phyloP scores from a whole-genome alignment of 2,113 vertebrate species.

The Vulpes vulpes region DNA sequence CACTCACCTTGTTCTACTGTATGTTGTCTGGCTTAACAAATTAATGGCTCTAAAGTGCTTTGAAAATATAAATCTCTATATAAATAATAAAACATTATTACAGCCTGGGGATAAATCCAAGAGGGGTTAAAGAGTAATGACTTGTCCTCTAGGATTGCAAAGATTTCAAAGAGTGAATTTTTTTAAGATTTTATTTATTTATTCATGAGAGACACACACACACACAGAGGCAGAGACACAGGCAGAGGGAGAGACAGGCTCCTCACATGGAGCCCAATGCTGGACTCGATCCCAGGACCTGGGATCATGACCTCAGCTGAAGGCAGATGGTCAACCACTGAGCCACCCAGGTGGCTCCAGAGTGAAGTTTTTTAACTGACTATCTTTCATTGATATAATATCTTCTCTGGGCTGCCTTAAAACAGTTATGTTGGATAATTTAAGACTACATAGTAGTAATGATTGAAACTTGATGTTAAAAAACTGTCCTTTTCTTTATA shows the following conservation, averaged over 20 bases:
- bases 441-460: conserved; percentile 3
- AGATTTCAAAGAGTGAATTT: conserved; percentile 41
- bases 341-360: not conserved
- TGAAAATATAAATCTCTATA: conserved; percentile 79
- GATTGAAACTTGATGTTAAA: conserved; percentile 17
- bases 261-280: no score
- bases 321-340: no score
- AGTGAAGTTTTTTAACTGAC: not conserved
- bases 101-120: conserved; percentile 63
- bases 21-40: conserved; percentile 75
- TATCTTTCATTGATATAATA: conserved; percentile 51
- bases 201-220: no score
- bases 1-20: conserved; percentile 70
- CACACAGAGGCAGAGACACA: no score
- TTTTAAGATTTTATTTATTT: not conserved
- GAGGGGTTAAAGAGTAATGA: conserved; percentile 56
- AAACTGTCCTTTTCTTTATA: not conserved
- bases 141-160: conserved; percentile 37
- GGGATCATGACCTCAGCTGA: no score
- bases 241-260: no score
- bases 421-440: not conserved
- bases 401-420: not conserved
- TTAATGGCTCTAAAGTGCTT: conserved; percentile 76
- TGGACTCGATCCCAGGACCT: no score
- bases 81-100: conserved; percentile 78